Percentiles rank a stretch among this genome's conserved stretches.
Evolutionary conservation across 2,888 invertebrate genomes (phyloP).

Genomic region (Tenthredo mesomela): DNA sequence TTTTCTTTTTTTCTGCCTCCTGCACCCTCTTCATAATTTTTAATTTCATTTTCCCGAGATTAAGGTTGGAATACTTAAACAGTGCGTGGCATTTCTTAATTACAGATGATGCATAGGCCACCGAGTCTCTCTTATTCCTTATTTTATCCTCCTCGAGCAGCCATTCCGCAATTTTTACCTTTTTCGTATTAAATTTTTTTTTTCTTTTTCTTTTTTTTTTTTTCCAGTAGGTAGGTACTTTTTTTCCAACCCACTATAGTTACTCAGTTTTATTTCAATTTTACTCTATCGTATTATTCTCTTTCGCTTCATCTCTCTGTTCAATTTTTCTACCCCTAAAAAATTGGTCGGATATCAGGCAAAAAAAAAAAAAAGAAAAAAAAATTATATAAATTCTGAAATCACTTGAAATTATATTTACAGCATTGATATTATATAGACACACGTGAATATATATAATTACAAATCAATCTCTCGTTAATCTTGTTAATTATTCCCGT

Average conservation of each 20-base stretch:
- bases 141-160: conserved; percentile 12
- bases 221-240: too few species aligned
- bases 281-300: not conserved
- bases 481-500: conserved; percentile 38
- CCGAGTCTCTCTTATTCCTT: conserved; percentile 42
- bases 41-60: conserved; percentile 71
- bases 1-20: conserved; percentile 61
- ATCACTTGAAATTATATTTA: too few species aligned
- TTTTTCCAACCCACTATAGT: not conserved
- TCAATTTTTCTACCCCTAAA: too few species aligned
- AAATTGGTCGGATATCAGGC: too few species aligned
- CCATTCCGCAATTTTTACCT: conserved; percentile 14
- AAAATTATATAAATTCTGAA: too few species aligned
- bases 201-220: too few species aligned
- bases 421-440: too few species aligned
- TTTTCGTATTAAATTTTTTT: not conserved
- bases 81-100: conserved; percentile 73
- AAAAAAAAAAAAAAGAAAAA: too few species aligned
- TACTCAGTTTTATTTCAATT: not conserved
- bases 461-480: not conserved
- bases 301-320: not conserved
- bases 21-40: conserved; percentile 63
- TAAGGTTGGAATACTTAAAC: conserved; percentile 70
- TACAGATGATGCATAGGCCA: conserved; percentile 70
- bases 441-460: not conserved